Conservation (phyloP, 2,113 vertebrate genomes). For the Ptilonorhynchus violaceus region DNA sequence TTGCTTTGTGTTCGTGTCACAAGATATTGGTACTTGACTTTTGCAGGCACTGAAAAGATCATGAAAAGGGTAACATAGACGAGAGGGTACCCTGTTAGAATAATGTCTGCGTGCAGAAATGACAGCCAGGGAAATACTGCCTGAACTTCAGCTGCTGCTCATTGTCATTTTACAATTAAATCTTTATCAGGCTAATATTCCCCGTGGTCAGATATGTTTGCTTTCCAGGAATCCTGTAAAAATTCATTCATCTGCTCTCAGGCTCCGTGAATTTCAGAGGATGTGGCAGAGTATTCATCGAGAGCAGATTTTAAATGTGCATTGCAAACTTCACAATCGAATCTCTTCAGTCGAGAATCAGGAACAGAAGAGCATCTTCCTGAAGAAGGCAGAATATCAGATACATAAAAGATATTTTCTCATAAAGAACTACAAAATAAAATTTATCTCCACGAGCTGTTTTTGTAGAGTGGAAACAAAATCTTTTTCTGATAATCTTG, state of each 20-base stretch:
- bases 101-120: background rate
- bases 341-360: background rate
- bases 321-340: background rate
- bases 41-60: background rate
- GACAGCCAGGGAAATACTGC: background rate
- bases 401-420: background rate
- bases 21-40: background rate
- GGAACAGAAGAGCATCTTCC: background rate
- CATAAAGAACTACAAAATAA: background rate
- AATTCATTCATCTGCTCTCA: background rate
- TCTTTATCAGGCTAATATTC: conserved; percentile 5
- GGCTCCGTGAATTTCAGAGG: background rate
- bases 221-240: conserved; percentile 27
- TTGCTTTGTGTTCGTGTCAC: background rate
- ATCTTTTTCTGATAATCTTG: background rate
- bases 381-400: background rate
- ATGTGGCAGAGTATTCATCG: background rate
- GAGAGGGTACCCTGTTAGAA: background rate
- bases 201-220: background rate
- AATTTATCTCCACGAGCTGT: background rate
- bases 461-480: background rate
- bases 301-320: background rate
- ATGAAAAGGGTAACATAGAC: background rate
- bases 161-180: conserved; percentile 33
- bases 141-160: background rate